Percentiles rank a stretch among this genome's conserved stretches.
These are phyloP conservation scores for Brachionus rubens DNA, from an alignment of 1,140 invertebrate species.

Conservation along the genomic window DNA sequence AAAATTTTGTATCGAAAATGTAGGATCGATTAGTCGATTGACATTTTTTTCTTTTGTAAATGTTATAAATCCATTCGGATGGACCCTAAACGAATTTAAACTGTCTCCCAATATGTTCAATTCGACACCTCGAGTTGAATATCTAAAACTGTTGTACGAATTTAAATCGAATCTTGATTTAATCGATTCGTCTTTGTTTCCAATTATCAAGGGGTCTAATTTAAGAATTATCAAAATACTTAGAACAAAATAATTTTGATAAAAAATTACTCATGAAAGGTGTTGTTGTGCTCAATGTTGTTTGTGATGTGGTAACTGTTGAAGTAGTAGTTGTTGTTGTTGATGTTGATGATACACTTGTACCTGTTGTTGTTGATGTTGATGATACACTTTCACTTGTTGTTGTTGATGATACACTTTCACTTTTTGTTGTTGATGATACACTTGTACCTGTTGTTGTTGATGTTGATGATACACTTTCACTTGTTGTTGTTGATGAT, in stretches of 20 bases:
- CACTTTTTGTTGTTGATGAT: background rate
- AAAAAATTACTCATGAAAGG: background rate
- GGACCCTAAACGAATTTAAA: background rate
- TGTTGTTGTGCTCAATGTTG: background rate
- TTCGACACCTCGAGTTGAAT: background rate
- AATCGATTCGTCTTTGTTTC: background rate
- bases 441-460: background rate
- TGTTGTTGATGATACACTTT: too few relatives aligned
- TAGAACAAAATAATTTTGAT: background rate
- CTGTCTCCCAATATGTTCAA: background rate
- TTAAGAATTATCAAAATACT: too few relatives aligned
- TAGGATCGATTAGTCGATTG: background rate
- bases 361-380: background rate
- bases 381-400: too few relatives aligned
- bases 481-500: background rate
- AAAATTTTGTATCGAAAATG: slow-evolving; percentile 30
- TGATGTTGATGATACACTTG: background rate
- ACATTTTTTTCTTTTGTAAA: background rate
- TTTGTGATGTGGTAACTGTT: background rate
- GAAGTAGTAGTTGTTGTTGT: background rate
- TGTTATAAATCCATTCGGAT: slow-evolving; percentile 5
- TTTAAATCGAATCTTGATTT: background rate
- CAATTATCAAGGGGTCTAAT: background rate
- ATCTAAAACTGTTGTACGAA: background rate
- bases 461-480: too few relatives aligned